Evolutionary conservation across 2,888 invertebrate species (phyloP).

Genomic region (Empis stercorea): DNA sequence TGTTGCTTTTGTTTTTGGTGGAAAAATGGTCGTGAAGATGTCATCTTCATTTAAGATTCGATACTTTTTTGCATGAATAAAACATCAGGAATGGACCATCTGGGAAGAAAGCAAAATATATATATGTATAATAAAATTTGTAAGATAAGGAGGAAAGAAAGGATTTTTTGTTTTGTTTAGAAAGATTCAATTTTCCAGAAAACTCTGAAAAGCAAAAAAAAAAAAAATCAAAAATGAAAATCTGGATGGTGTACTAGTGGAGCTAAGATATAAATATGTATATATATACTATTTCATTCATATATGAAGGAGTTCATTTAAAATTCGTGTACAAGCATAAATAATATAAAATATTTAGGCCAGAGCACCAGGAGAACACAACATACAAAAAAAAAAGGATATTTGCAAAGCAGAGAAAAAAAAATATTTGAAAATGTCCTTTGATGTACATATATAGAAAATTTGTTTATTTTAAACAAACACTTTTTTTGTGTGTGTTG

Average conservation of each 20-base stretch:
- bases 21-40: not conserved
- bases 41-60: not conserved
- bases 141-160: too few relatives aligned
- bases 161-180: too few relatives aligned
- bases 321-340: slow-evolving; percentile 1
- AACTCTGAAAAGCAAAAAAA: not conserved
- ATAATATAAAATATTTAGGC: not conserved
- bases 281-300: too few relatives aligned
- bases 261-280: too few relatives aligned
- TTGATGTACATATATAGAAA: too few relatives aligned
- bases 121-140: too few relatives aligned
- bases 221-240: not conserved
- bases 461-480: too few relatives aligned
- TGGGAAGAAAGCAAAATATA: too few relatives aligned
- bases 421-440: too few relatives aligned
- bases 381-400: not conserved
- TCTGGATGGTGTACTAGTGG: too few relatives aligned
- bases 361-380: not conserved
- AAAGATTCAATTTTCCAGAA: not conserved
- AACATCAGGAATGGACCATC: not conserved
- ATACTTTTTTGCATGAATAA: not conserved
- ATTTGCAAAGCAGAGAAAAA: too few relatives aligned
- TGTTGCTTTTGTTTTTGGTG: not conserved
- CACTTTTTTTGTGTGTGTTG: too few relatives aligned
- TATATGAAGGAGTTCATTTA: not conserved